phyloP scores from a whole-genome alignment of 1,140 invertebrate species.

The Cotesia chilonis region DNA sequence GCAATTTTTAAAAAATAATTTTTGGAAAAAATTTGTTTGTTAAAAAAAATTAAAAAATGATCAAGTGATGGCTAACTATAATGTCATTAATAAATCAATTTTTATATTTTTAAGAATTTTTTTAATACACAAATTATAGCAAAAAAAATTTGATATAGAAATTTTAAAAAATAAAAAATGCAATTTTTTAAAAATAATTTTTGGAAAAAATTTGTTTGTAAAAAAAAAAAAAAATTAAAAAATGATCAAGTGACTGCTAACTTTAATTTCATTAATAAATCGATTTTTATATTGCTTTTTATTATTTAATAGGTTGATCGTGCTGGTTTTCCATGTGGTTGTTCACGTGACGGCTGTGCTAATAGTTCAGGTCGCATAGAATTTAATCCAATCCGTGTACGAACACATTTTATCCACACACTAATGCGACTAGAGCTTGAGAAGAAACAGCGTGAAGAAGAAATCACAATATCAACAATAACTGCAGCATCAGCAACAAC shows the following conservation, averaged over 20 bases:
- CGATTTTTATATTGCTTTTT: background rate
- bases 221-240: too few species aligned
- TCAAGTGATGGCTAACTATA: background rate
- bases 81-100: background rate
- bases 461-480: conserved; percentile 45
- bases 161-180: too few species aligned
- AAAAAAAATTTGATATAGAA: too few species aligned
- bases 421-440: conserved; percentile 94
- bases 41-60: too few species aligned
- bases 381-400: conserved; percentile 93
- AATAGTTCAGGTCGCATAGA: conserved; percentile 94
- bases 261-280: background rate
- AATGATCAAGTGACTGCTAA: background rate
- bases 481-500: conserved; percentile 57
- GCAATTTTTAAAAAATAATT: too few species aligned
- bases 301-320: conserved; percentile 79
- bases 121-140: too few species aligned
- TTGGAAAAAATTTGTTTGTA: too few species aligned
- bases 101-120: background rate
- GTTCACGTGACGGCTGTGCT: conserved; percentile 91
- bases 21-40: too few species aligned
- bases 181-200: too few species aligned
- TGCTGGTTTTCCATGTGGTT: conserved; percentile 95
- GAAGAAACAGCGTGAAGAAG: conserved; percentile 74
- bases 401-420: conserved; percentile 98